Evolutionary conservation across 2,113 vertebrate species (phyloP).

Genomic region (Serilophus lunatus): DNA sequence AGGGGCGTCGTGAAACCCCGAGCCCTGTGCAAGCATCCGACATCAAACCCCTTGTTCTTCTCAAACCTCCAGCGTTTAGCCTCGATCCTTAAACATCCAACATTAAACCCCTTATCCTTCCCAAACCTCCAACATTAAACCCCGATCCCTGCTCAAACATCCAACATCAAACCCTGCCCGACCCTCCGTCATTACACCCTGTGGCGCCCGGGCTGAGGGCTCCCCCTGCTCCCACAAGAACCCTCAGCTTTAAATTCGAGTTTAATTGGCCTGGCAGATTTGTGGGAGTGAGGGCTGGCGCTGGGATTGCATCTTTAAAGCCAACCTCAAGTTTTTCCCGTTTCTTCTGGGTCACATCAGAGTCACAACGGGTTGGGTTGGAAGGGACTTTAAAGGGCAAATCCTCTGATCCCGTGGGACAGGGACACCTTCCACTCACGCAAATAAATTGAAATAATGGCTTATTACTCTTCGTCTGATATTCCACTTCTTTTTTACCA

Average conservation of each 20-base stretch:
- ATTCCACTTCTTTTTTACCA: background rate
- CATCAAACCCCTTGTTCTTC: too few species aligned
- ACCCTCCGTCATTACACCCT: too few species aligned
- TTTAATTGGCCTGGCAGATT: fast-evolving
- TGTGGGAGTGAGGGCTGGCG: fast-evolving
- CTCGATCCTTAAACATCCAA: too few species aligned
- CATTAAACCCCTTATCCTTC: background rate
- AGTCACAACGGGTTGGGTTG: background rate
- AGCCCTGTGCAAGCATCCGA: too few species aligned
- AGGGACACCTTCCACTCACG: too few species aligned
- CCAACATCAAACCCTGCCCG: background rate
- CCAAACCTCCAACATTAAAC: fast-evolving
- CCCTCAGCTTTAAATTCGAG: fast-evolving
- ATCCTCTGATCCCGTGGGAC: too few species aligned
- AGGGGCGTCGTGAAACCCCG: background rate
- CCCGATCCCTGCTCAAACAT: background rate
- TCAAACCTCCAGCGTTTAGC: too few species aligned
- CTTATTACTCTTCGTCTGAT: background rate
- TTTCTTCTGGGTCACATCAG: fast-evolving
- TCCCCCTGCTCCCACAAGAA: background rate
- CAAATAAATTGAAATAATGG: background rate
- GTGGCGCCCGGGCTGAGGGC: background rate
- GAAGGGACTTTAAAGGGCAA: background rate
- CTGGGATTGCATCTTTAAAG: too few species aligned
- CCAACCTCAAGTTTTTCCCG: background rate